Evolutionary conservation across 2,888 invertebrate genomes (phyloP).

Genomic region (Acheta domesticus): DNA sequence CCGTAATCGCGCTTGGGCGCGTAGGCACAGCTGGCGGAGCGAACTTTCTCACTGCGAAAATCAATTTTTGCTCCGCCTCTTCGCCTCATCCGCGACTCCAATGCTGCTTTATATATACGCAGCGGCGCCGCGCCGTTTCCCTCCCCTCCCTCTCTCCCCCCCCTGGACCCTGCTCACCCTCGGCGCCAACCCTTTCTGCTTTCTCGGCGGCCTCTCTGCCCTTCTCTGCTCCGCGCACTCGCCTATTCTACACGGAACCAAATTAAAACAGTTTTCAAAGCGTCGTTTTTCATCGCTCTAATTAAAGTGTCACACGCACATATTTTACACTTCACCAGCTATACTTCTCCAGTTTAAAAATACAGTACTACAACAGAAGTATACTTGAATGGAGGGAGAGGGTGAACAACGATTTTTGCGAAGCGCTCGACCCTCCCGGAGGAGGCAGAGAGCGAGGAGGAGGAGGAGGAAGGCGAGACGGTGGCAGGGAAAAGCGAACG

Average conservation of each 20-base stretch:
- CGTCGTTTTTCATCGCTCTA: slow-evolving; percentile 48
- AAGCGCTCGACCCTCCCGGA: background rate
- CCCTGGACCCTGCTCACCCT: background rate
- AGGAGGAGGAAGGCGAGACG: no score
- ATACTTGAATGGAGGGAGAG: background rate
- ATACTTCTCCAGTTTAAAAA: slow-evolving; percentile 24
- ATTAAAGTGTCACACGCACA: slow-evolving; percentile 48
- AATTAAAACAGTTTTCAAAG: slow-evolving; percentile 48
- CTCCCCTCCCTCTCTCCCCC: background rate
- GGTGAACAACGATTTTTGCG: background rate
- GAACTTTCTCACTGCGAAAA: background rate
- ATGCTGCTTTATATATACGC: background rate
- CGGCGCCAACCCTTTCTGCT: background rate
- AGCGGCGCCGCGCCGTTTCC: background rate
- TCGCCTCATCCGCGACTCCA: background rate
- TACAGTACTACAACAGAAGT: background rate
- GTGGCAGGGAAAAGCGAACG: no score
- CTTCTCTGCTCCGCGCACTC: background rate
- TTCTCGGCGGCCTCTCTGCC: slow-evolving; percentile 22
- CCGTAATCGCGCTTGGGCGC: no score
- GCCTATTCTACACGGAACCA: slow-evolving; percentile 40
- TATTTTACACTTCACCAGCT: slow-evolving; percentile 45
- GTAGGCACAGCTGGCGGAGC: background rate
- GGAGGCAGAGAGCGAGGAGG: no score
- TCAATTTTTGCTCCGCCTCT: background rate